Evolutionary conservation across 1,140 invertebrate species (phyloP).

Genomic region (Bombyx mandarina): DNA sequence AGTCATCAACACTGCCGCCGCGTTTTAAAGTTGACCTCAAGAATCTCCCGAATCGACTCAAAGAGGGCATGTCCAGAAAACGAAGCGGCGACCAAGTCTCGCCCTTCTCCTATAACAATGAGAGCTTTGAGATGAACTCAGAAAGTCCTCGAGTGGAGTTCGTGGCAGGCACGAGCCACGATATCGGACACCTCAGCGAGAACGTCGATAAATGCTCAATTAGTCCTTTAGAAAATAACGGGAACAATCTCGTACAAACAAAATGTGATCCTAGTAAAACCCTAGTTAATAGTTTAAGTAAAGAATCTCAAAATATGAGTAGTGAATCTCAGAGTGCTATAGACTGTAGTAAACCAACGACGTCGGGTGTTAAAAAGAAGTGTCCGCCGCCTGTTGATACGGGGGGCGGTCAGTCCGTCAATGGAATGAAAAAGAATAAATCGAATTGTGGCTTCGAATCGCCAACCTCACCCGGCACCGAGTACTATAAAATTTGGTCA

Average conservation of each 20-base stretch:
- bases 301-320: conserved; percentile 61
- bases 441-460: conserved; percentile 61
- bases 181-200: conserved; percentile 64
- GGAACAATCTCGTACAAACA: conserved; percentile 55
- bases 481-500: conserved; percentile 76
- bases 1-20: conserved; percentile 47
- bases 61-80: conserved; percentile 61
- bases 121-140: conserved; percentile 65
- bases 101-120: conserved; percentile 60
- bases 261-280: conserved; percentile 66
- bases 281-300: conserved; percentile 58
- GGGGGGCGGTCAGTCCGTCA: conserved; percentile 46
- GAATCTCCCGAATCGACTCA: conserved; percentile 51
- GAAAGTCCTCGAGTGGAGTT: conserved; percentile 50
- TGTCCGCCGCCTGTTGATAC: conserved; percentile 65
- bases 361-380: conserved; percentile 67
- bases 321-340: conserved; percentile 55
- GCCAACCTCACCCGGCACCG: conserved; percentile 70
- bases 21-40: conserved; percentile 59
- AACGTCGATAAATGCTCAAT: conserved; percentile 71
- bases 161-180: conserved; percentile 48
- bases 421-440: conserved; percentile 65
- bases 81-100: conserved; percentile 59
- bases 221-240: conserved; percentile 64
- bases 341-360: conserved; percentile 45